Percentiles rank a stretch among this genome's conserved stretches.
Conservation (phyloP, 2,797 vertebrate species). For the Protonibea diacanthus region DNA sequence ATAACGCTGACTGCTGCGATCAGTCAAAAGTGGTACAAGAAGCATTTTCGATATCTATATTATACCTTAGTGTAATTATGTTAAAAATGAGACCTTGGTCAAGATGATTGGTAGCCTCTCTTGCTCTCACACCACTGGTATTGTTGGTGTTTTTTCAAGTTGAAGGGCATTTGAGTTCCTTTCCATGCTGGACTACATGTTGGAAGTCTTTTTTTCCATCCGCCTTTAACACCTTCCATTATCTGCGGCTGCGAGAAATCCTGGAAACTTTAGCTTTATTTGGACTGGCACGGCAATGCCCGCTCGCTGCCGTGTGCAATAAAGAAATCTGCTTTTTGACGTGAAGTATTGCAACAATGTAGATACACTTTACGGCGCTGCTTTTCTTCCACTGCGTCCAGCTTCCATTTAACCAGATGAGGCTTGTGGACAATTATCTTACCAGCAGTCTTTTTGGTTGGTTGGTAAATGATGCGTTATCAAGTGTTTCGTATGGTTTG, state of each 20-base stretch:
- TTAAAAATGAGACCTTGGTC: slow-evolving; percentile 20
- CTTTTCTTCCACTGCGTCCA: slow-evolving; percentile 6
- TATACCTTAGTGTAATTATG: slow-evolving; percentile 18
- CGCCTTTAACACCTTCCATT: slow-evolving; percentile 36
- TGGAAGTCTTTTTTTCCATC: slow-evolving; percentile 30
- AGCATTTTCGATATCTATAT: slow-evolving; percentile 23
- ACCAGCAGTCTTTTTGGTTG: background rate
- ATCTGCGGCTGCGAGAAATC: slow-evolving; percentile 14
- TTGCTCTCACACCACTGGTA: slow-evolving; percentile 23
- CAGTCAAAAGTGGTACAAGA: slow-evolving; percentile 11
- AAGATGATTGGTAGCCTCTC: slow-evolving; percentile 28
- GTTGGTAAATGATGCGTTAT: background rate
- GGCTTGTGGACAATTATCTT: background rate
- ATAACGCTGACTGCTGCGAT: slow-evolving; percentile 8
- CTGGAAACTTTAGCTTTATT: slow-evolving; percentile 38
- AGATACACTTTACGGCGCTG: background rate
- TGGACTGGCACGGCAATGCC: slow-evolving; percentile 25
- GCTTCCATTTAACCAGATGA: background rate
- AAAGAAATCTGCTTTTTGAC: slow-evolving; percentile 13
- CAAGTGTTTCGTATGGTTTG: background rate
- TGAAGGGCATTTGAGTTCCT: background rate
- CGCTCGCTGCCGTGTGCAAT: slow-evolving; percentile 6
- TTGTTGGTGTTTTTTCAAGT: slow-evolving; percentile 32
- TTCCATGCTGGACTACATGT: slow-evolving; percentile 9
- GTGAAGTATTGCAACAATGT: background rate